phyloP scores from a whole-genome alignment of 2,888 invertebrate genomes.

The Abrostola triplasia region DNA sequence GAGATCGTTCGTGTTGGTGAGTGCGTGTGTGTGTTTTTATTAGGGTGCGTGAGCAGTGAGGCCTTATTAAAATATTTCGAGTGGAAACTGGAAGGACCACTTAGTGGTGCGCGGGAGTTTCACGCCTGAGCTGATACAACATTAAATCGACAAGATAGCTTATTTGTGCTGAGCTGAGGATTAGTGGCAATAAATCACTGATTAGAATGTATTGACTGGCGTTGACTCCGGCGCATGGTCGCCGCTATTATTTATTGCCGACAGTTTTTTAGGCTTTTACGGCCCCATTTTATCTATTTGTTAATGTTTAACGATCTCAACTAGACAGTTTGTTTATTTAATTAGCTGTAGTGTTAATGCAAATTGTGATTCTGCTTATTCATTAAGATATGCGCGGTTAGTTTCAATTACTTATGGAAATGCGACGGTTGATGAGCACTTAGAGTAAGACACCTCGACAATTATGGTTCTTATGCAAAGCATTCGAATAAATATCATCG shows the following conservation, averaged over 20 bases:
- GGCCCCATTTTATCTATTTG: conserved; percentile 78
- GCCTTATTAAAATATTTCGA: conserved; percentile 89
- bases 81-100: conserved; percentile 89
- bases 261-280: conserved; percentile 80
- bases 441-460: conserved; percentile 12
- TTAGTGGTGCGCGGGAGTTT: conserved; percentile 88
- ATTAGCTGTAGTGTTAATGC: conserved; percentile 71
- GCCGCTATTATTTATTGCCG: conserved; percentile 80
- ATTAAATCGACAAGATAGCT: conserved; percentile 89
- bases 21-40: conserved; percentile 85
- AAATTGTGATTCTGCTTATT: conserved; percentile 70
- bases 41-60: conserved; percentile 87
- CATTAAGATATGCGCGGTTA: conserved; percentile 59
- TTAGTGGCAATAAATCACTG: conserved; percentile 88
- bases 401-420: conserved; percentile 69
- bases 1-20: conserved; percentile 73
- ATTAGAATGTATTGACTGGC: conserved; percentile 88
- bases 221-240: conserved; percentile 81
- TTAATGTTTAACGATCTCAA: conserved; percentile 74
- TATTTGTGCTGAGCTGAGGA: conserved; percentile 88
- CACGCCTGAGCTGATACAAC: conserved; percentile 88
- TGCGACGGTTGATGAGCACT: conserved; percentile 30
- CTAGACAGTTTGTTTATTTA: conserved; percentile 76
- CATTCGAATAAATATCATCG: conserved; percentile 40
- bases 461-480: conserved; percentile 40